These are phyloP conservation scores for Muntiacus muntjak DNA, from an alignment of 2,113 vertebrate species.

Conservation along the genomic window DNA sequence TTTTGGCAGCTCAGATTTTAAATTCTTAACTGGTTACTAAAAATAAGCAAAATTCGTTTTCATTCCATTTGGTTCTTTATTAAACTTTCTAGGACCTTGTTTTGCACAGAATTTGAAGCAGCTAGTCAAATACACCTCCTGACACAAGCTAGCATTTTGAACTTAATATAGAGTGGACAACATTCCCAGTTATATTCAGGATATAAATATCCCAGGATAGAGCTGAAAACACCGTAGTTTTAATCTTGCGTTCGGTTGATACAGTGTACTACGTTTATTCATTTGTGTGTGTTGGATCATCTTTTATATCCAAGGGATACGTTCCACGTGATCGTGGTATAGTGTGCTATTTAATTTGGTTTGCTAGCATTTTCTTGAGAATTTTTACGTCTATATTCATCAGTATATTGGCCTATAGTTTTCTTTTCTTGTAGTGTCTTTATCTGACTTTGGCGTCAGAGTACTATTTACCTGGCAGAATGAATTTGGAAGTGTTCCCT, in stretches of 20 bases:
- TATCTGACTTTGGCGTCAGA: not conserved
- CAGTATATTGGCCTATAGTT: not conserved
- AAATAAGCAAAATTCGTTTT: constrained; percentile 8
- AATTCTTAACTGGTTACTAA: constrained; percentile 21
- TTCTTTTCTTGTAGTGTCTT: not conserved
- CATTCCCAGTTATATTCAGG: not conserved
- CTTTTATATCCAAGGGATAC: not conserved
- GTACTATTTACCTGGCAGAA: not conserved
- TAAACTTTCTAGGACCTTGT: not conserved
- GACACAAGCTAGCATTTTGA: not conserved
- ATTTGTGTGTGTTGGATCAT: not conserved
- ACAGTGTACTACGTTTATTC: not conserved
- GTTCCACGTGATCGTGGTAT: not conserved
- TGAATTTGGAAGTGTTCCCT: not conserved
- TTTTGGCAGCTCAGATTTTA: constrained; percentile 38
- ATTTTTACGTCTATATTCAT: not conserved
- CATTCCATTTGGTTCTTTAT: not conserved
- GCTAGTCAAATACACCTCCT: not conserved
- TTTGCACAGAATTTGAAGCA: not conserved
- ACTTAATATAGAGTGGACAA: not conserved
- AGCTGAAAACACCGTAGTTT: not conserved
- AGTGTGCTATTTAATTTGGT: not conserved
- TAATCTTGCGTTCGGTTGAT: not conserved
- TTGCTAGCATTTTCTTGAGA: not conserved
- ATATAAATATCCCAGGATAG: not conserved